A percentile compares a stretch with the other conserved stretches of the same genome.
Conservation (phyloP, 2,888 invertebrate genomes). For the Noctua comes region DNA sequence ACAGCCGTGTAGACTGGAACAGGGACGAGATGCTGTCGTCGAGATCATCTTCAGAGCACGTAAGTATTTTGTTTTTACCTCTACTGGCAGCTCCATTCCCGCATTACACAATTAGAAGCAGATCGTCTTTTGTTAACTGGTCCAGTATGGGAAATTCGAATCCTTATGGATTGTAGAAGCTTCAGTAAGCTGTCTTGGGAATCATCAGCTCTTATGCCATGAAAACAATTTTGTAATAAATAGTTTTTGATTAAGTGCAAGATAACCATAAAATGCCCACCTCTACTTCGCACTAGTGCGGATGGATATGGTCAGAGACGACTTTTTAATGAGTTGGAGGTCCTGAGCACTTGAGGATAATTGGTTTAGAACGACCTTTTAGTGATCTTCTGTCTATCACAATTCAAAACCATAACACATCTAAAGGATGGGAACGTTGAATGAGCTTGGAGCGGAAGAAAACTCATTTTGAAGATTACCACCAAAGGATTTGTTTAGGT, state of each 20-base stretch:
- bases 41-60: constrained; percentile 73
- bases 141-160: neutral
- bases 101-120: too few relatives aligned
- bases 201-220: too few relatives aligned
- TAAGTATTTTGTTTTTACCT: constrained; percentile 57
- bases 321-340: neutral
- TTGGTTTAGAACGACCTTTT: neutral
- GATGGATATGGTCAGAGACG: neutral
- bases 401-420: neutral
- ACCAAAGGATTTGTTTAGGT: too few relatives aligned
- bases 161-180: neutral
- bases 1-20: constrained; percentile 73
- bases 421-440: neutral
- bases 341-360: neutral
- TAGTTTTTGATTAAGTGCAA: neutral
- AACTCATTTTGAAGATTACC: neutral
- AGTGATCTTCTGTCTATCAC: neutral
- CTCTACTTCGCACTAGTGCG: neutral
- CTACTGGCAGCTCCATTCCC: neutral
- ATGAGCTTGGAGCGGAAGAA: neutral
- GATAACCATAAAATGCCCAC: neutral
- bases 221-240: too few relatives aligned
- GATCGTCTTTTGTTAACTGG: neutral
- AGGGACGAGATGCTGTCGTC: constrained; percentile 68
- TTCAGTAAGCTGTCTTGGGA: neutral